Evolutionary conservation across 2,113 vertebrate species (phyloP).

Genomic region (Orientallactaga bullata): DNA sequence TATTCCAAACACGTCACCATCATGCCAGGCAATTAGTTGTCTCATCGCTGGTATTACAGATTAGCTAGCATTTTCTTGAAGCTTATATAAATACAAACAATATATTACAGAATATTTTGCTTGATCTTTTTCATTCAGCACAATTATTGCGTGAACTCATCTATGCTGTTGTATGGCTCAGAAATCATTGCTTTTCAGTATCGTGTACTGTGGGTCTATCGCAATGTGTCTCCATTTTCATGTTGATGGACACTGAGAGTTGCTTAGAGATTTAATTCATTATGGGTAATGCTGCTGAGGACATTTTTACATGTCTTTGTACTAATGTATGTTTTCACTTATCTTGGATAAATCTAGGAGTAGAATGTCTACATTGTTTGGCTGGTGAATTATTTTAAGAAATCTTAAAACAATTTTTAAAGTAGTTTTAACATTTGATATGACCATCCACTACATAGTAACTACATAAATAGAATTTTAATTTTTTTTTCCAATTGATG

Average conservation of each 20-base stretch:
- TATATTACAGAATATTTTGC: rapidly evolving
- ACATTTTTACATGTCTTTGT: neutral
- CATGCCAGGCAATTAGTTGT: neutral
- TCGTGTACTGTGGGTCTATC: too few relatives aligned
- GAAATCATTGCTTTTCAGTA: neutral
- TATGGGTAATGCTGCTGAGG: neutral
- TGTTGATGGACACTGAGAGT: neutral
- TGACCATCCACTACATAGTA: neutral
- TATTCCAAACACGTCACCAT: neutral
- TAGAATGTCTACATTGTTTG: neutral
- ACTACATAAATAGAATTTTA: neutral
- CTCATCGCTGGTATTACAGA: neutral
- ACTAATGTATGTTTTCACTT: neutral
- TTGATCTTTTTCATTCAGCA: neutral
- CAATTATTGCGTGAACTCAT: neutral
- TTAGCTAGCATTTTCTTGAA: neutral
- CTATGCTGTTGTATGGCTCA: neutral
- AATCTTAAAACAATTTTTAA: neutral
- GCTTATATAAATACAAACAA: neutral
- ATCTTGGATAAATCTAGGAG: neutral
- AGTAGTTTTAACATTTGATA: neutral
- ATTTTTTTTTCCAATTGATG: neutral
- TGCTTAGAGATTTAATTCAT: neutral
- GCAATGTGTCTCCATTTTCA: too few relatives aligned
- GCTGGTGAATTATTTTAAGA: neutral